A percentile compares a stretch with the other conserved stretches of the same genome.
These are phyloP conservation scores for Neria commutata DNA, from an alignment of 2,888 invertebrate genomes.

Conservation along the genomic window DNA sequence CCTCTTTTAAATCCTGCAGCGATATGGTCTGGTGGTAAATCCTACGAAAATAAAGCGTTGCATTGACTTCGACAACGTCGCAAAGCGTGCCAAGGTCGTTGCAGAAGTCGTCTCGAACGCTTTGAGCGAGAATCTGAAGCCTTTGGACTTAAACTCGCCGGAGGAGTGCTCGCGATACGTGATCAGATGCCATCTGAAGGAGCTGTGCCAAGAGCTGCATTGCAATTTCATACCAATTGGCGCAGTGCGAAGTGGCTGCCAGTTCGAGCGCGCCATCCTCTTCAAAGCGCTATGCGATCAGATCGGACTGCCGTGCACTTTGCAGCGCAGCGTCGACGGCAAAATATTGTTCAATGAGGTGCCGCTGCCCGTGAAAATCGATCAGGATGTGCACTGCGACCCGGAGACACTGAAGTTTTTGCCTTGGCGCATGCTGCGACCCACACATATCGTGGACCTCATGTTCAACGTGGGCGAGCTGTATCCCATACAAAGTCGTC, in stretches of 20 bases:
- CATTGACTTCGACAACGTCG: slow-evolving; percentile 53
- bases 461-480: slow-evolving; percentile 58
- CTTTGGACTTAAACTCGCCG: slow-evolving; percentile 51
- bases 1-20: slow-evolving; percentile 23
- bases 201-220: slow-evolving; percentile 61
- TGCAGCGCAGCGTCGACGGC: slow-evolving; percentile 66
- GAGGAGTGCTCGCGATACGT: slow-evolving; percentile 63
- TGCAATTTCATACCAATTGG: slow-evolving; percentile 68
- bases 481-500: slow-evolving; percentile 55
- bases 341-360: slow-evolving; percentile 69
- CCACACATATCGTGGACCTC: slow-evolving; percentile 70
- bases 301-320: slow-evolving; percentile 67
- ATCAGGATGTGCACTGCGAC: slow-evolving; percentile 49
- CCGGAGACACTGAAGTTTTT: slow-evolving; percentile 45
- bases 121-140: slow-evolving; percentile 39
- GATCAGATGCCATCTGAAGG: slow-evolving; percentile 63
- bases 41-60: slow-evolving; percentile 35
- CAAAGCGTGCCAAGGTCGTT: slow-evolving; percentile 56
- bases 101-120: slow-evolving; percentile 63
- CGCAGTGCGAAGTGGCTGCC: slow-evolving; percentile 66
- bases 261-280: slow-evolving; percentile 69
- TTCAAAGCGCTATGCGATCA: slow-evolving; percentile 72
- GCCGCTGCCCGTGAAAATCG: slow-evolving; percentile 63
- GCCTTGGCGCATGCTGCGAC: slow-evolving; percentile 66
- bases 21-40: slow-evolving; percentile 42